Evolutionary conservation across 2,888 invertebrate species (phyloP), one percentile per base, ranked within the genome.

Genomic region (Melanostoma mellinum): DNA sequence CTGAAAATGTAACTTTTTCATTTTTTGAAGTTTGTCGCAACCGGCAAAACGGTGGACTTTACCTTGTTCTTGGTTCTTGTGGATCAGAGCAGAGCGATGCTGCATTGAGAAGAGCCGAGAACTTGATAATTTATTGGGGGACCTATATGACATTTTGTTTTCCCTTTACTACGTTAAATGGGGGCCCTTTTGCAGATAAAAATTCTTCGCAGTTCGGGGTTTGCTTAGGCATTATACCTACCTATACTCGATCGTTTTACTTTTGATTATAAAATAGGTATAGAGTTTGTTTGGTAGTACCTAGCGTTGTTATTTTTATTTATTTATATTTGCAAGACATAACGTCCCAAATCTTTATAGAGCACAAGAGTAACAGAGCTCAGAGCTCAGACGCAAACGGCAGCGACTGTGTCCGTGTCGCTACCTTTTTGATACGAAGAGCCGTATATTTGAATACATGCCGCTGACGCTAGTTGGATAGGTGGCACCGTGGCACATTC

Each of bases 51-150:
- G 65, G 67, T 79, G 84, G 74, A 71, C 71, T 60, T 63, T 84
- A 79, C 84, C 74, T 74, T 84, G 79, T 75, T 84, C 79, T 79
- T 60, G 50, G 78, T 56, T 69, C 0, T 20, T 20, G 20, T 20
- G 20, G 20, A 20, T 20, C 20, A 20, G 20, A 20, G 20, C 20
- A 20, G 20, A 20, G 20, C 67, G 50, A 46, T 52, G 60, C 65
- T 79, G 79, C 84, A 79, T 67, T 75, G 84, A 75, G 74, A 55
- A 61, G 74, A 84, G 79, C 84, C 87, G 86, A 85, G 86, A 86
- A 86, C 86, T 86, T 87, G 89, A 90, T 90, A 90, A 89, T 89
- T 89, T 90, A 89, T 89, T 89, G 89, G 87, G 89, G 89, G 87
- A 79, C 87, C 88, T 87, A 87, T 88, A 88, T 89, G 89, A 89